These are phyloP conservation scores for Anthopleura sola DNA, from an alignment of 64 coral and sea anemone species.

Conservation along the genomic window DNA sequence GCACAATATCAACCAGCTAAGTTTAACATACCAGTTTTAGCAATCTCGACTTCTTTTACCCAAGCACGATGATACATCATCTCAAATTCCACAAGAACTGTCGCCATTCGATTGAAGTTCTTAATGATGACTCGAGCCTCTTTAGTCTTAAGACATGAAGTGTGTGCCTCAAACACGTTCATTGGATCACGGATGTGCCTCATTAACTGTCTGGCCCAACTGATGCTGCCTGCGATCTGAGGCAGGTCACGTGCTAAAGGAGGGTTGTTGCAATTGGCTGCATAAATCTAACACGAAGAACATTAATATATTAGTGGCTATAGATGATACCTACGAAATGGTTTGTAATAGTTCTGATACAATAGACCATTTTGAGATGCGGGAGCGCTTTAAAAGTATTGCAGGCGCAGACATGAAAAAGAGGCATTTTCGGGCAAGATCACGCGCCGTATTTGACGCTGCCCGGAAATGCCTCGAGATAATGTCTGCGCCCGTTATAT, in stretches of 20 bases:
- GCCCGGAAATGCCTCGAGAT: no score
- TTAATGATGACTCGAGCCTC: slow-evolving; percentile 68
- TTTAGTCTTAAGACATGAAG: slow-evolving; percentile 58
- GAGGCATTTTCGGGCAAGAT: no score
- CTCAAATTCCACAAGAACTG: slow-evolving; percentile 74
- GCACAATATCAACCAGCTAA: background rate
- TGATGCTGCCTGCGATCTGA: slow-evolving; percentile 75
- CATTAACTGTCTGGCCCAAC: slow-evolving; percentile 78
- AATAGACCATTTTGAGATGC: no score
- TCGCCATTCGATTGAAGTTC: slow-evolving; percentile 70
- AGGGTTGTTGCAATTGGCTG: slow-evolving; percentile 66
- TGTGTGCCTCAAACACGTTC: slow-evolving; percentile 69
- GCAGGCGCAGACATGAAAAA: no score
- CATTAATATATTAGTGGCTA: background rate
- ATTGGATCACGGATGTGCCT: slow-evolving; percentile 82
- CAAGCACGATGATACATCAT: slow-evolving; percentile 81
- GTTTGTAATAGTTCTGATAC: background rate
- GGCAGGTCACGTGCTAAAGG: slow-evolving; percentile 70
- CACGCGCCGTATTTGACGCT: no score
- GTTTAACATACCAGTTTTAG: slow-evolving; percentile 51
- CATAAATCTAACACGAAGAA: slow-evolving; percentile 51
- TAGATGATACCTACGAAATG: background rate
- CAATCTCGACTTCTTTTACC: slow-evolving; percentile 73
- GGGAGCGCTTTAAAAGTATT: background rate
- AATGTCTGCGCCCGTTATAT: no score